These are phyloP conservation scores for Thunnus thynnus DNA, from an alignment of 2,113 vertebrate species.

Conservation along the genomic window DNA sequence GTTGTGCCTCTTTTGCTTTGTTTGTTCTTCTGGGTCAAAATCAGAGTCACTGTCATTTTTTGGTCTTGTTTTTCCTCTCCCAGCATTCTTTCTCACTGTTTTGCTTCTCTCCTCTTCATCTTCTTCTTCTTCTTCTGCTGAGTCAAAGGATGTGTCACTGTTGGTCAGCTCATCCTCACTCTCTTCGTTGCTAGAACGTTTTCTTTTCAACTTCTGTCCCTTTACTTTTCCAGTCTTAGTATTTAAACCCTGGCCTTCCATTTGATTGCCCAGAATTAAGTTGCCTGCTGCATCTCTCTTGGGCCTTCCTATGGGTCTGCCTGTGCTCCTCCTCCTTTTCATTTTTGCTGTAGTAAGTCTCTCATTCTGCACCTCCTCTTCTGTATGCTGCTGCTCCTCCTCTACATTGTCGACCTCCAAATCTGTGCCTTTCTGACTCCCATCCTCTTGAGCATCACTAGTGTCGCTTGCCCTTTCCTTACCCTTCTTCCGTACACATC, in stretches of 20 bases:
- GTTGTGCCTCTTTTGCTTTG: slow-evolving; percentile 26
- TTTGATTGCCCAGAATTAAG: neutral
- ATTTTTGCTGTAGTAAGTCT: neutral
- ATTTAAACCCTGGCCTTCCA: neutral
- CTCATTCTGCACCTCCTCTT: neutral
- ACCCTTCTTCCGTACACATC: neutral
- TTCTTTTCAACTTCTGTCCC: slow-evolving; percentile 9
- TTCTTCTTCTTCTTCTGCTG: neutral
- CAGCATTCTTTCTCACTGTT: neutral
- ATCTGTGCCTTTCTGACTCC: neutral
- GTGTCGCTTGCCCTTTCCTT: neutral
- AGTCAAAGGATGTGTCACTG: slow-evolving; percentile 1
- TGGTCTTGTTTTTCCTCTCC: slow-evolving; percentile 4
- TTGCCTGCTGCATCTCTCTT: slow-evolving; percentile 3
- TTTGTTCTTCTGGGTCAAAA: slow-evolving; percentile 32
- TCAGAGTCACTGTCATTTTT: slow-evolving; percentile 38
- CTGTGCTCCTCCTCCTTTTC: slow-evolving; percentile 6
- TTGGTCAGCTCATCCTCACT: slow-evolving; percentile 15
- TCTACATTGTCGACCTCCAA: neutral
- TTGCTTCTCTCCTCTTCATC: neutral
- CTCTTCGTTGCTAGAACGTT: slow-evolving; percentile 1
- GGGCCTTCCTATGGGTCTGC: slow-evolving; percentile 48
- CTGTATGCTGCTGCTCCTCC: neutral
- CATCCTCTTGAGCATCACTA: neutral
- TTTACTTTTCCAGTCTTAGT: slow-evolving; percentile 18